phyloP scores from a whole-genome alignment of 2,888 invertebrate species.

The Syrphus vitripennis region DNA sequence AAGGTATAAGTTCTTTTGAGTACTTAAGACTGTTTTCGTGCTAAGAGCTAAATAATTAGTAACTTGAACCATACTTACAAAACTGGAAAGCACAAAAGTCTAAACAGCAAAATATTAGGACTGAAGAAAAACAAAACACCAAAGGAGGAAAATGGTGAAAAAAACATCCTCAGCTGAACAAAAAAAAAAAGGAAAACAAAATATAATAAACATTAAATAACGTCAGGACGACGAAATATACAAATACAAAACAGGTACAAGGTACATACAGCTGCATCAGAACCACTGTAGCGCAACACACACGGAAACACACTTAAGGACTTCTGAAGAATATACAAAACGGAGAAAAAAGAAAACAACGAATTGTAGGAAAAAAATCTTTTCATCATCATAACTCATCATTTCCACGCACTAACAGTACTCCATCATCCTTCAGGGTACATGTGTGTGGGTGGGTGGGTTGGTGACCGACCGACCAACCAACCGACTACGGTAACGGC shows the following conservation, averaged over 20 bases:
- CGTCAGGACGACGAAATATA: constrained; percentile 23
- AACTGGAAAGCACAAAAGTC: constrained; percentile 58
- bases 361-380: constrained; percentile 2
- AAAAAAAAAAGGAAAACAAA: constrained; percentile 6
- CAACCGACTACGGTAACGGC: too few species aligned
- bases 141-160: constrained; percentile 30
- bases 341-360: background rate
- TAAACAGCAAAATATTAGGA: background rate
- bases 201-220: constrained; percentile 31
- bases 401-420: constrained; percentile 42
- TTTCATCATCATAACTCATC: constrained; percentile 62
- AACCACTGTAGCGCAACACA: background rate
- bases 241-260: background rate
- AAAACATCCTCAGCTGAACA: constrained; percentile 31
- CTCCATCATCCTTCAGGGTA: constrained; percentile 10
- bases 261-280: background rate
- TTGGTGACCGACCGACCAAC: background rate
- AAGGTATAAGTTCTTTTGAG: constrained; percentile 11
- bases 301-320: constrained; percentile 31
- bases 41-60: constrained; percentile 73
- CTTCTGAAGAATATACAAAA: constrained; percentile 8
- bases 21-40: constrained; percentile 41
- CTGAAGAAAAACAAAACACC: background rate
- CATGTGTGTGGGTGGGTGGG: background rate
- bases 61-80: constrained; percentile 74